Evolutionary conservation across 1,140 invertebrate genomes (phyloP).

Genomic region (Maniola jurtina): DNA sequence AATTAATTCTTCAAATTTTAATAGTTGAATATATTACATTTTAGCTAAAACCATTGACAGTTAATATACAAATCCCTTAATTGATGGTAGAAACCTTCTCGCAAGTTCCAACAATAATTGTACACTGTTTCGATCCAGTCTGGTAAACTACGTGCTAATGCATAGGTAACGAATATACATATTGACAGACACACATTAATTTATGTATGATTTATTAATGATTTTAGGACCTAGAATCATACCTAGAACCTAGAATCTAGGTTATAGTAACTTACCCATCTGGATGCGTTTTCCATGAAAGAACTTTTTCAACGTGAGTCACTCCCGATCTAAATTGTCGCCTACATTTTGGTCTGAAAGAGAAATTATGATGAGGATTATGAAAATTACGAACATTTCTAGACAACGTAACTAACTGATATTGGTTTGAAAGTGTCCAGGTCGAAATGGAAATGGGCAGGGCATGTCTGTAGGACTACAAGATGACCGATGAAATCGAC

Average conservation of each 20-base stretch:
- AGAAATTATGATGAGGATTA: no score
- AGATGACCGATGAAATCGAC: no score
- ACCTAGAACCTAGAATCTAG: no score
- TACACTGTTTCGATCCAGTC: neutral
- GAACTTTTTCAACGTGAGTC: conserved; percentile 53
- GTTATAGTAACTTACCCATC: conserved; percentile 49
- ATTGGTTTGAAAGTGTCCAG: no score
- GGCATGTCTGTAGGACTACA: no score
- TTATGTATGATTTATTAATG: no score
- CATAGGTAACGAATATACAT: no score
- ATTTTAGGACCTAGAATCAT: no score
- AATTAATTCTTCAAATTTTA: neutral
- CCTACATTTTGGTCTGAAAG: conserved; percentile 61
- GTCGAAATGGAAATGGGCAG: no score
- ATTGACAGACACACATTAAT: neutral
- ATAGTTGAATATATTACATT: no score
- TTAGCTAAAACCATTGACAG: no score
- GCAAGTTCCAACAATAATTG: neutral
- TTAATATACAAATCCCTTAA: neutral
- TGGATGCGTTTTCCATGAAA: conserved; percentile 63
- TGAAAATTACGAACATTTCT: neutral
- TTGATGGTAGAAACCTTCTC: neutral
- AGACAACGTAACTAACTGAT: neutral
- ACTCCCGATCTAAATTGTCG: conserved; percentile 65
- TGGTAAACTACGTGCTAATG: no score